Base-by-base conservation (phyloP, 2,888 invertebrate genomes). In the Melanostoma mellinum region DNA sequence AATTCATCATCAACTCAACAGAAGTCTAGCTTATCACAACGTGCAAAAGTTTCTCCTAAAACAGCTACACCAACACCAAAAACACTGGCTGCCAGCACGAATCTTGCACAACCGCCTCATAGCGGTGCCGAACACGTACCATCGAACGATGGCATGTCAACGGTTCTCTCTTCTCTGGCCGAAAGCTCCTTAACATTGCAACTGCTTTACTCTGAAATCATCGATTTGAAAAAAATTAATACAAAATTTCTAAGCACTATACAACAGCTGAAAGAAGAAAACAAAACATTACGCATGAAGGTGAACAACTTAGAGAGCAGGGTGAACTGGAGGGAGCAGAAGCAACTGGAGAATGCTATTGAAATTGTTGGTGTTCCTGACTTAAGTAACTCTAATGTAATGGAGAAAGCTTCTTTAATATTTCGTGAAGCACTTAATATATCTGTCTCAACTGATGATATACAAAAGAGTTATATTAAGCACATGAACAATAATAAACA, bases 241-340 rank as follows among this genome's bases (percentile, higher is more conserved):
- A 20, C 20, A 0, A 55, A 35, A 3, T 42, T 71, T 52, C 42
- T 71, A 3, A 33, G 52, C 10, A 44, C 42, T 35, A 60, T 60
- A 4, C 40, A 71, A 2, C 8, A 40, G 42, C 33, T 71, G 10
- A 30, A 60, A 60, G 60, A 60, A 4, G 52, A 71, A 20, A 71
- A 60, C 50, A 32, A 38, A 33, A 10, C 38, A 20, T 10, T 71
- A 33, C 48, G 44, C n/a, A 30, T 35, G 32, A 60, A 40, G 9
- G 60, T 71, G 6, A 33, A 10, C 2, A 10, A 20, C 5, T 33
- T 60, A 42, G 42, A 60, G 35, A 71, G 35, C n/a, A 71, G n/a
- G 35, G 20, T 71, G 52, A 71, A 69, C 33, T 69, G 69, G 69
- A 50, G 56, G n/a, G 69, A 69, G 33, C 48, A 58, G 9, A 48